phyloP scores from a whole-genome alignment of 2,888 invertebrate genomes.

The Phengaris alcon region DNA sequence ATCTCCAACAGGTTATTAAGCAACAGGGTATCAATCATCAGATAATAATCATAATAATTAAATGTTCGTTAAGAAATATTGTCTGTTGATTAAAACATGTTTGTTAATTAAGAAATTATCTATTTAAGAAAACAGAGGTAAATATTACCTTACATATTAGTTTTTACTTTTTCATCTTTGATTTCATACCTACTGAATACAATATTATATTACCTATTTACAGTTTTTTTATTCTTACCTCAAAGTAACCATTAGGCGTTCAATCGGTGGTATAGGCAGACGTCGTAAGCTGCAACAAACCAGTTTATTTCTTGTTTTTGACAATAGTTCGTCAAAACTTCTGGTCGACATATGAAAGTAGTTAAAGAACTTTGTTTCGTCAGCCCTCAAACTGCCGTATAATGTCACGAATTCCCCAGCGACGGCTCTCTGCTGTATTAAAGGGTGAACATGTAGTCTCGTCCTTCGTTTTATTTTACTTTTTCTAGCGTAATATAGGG shows the following conservation, averaged over 20 bases:
- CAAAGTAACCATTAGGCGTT: constrained; percentile 39
- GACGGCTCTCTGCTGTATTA: constrained; percentile 12
- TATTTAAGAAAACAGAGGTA: background rate
- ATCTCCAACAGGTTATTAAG: constrained; percentile 29
- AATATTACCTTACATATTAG: too few species aligned
- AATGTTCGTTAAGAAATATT: background rate
- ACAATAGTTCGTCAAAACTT: constrained; percentile 44
- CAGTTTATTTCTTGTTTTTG: constrained; percentile 43
- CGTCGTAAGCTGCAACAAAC: constrained; percentile 43
- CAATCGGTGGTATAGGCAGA: constrained; percentile 40
- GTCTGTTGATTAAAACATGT: constrained; percentile 13
- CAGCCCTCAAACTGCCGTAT: constrained; percentile 38
- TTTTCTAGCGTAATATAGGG: background rate
- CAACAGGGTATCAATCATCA: constrained; percentile 34
- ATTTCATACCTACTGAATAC: too few species aligned
- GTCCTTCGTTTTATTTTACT: background rate
- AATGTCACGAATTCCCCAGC: constrained; percentile 38
- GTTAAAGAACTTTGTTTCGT: constrained; percentile 41
- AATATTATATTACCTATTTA: too few species aligned
- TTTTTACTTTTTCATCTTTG: too few species aligned
- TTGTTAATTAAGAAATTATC: constrained; percentile 15
- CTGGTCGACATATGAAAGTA: constrained; percentile 43
- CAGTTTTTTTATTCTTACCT: constrained; percentile 39
- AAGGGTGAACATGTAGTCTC: constrained; percentile 21
- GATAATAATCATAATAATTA: constrained; percentile 34